phyloP scores from a whole-genome alignment of 2,797 vertebrate species.

The Syndactyla subalaris region DNA sequence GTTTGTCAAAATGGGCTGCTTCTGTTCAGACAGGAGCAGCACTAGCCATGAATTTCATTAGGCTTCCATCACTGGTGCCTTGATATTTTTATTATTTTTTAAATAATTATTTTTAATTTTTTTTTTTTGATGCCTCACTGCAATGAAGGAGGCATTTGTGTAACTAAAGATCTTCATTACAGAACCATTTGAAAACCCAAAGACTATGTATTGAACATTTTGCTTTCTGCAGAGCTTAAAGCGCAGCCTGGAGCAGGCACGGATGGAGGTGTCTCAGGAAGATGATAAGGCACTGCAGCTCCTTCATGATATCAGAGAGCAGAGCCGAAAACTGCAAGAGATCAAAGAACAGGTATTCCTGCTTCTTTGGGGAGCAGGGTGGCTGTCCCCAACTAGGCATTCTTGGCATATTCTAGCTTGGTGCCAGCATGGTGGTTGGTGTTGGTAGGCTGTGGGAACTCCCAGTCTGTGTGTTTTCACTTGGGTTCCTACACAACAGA shows the following conservation, averaged over 20 bases:
- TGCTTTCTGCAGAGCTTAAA: conserved; percentile 93
- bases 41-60: neutral
- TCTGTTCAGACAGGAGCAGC: conserved; percentile 40
- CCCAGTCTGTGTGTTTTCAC: neutral
- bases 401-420: neutral
- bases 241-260: conserved; percentile 97
- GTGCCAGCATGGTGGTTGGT: neutral
- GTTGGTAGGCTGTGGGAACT: neutral
- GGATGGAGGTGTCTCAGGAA: conserved; percentile 97
- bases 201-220: conserved; percentile 73
- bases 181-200: conserved; percentile 14
- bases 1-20: neutral
- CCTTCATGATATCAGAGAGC: conserved; percentile 97
- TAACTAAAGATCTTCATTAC: conserved; percentile 58
- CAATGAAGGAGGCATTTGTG: conserved; percentile 43
- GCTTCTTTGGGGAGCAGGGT: conserved; percentile 17
- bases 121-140: neutral
- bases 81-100: neutral
- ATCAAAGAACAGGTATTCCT: conserved; percentile 96
- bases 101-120: neutral
- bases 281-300: conserved; percentile 98
- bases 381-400: neutral
- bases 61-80: neutral
- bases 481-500: neutral
- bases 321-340: conserved; percentile 98